Evolutionary conservation across 2,888 invertebrate genomes (phyloP).

Genomic region (Polymixis lichenea): DNA sequence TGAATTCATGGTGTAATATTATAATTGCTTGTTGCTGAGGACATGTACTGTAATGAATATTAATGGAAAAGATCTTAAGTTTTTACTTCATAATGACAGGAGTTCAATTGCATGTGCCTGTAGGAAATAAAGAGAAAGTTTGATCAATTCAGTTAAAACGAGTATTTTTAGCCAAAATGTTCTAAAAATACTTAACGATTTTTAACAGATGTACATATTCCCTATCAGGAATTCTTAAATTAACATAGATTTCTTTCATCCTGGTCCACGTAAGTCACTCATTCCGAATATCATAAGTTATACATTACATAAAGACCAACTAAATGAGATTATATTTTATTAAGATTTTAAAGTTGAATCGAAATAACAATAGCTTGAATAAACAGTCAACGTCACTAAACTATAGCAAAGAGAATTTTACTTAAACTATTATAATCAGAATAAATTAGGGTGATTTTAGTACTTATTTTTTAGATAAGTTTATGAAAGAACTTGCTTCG

Average conservation of each 20-base stretch:
- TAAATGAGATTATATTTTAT: constrained; percentile 17
- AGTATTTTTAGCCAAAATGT: background rate
- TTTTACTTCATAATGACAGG: constrained; percentile 8
- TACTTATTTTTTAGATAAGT: constrained; percentile 45
- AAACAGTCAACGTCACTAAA: constrained; percentile 52
- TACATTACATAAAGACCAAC: constrained; percentile 25
- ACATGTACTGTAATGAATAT: constrained; percentile 2
- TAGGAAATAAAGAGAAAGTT: background rate
- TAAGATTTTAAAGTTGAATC: constrained; percentile 37
- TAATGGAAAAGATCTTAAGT: constrained; percentile 6
- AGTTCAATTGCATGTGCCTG: constrained; percentile 15
- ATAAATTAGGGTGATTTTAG: constrained; percentile 54
- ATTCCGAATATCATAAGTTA: constrained; percentile 44
- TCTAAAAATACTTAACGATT: constrained; percentile 40
- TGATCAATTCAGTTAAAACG: too few species aligned
- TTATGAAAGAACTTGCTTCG: constrained; percentile 36
- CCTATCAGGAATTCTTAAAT: constrained; percentile 19
- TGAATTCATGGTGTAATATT: constrained; percentile 32
- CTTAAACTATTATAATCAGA: constrained; percentile 36
- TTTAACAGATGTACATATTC: constrained; percentile 33
- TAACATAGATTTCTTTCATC: constrained; percentile 22
- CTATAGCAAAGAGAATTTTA: constrained; percentile 36
- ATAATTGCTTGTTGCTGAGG: constrained; percentile 17
- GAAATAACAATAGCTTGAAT: constrained; percentile 33
- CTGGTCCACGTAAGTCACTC: constrained; percentile 42